These are phyloP conservation scores for Acronicta aceris DNA, from an alignment of 2,888 invertebrate genomes.

Conservation along the genomic window DNA sequence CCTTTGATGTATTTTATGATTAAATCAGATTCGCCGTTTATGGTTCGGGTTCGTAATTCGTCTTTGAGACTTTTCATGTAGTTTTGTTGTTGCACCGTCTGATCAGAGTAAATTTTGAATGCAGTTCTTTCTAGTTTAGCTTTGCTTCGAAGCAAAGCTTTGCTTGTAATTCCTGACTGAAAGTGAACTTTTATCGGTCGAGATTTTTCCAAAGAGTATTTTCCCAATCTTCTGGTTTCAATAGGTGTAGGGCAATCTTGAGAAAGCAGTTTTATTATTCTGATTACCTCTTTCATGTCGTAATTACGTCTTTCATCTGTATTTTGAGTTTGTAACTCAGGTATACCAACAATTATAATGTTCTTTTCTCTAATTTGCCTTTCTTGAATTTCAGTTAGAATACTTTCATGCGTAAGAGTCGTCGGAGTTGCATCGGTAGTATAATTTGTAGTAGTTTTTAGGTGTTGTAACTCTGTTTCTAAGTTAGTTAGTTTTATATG, in stretches of 20 bases:
- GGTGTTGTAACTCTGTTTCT: no score
- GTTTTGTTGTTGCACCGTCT: background rate
- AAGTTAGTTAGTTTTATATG: no score
- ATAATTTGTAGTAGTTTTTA: no score
- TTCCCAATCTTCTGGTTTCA: background rate
- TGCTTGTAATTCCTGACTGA: background rate
- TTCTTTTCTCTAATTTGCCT: background rate
- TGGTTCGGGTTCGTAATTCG: no score
- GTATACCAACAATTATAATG: background rate
- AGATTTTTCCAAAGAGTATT: no score
- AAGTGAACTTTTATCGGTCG: no score
- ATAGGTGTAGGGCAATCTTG: background rate
- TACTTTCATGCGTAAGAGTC: background rate
- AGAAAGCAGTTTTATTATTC: background rate
- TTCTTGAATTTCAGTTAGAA: conserved; percentile 1
- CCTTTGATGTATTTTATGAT: conserved; percentile 4
- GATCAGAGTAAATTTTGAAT: conserved; percentile 2
- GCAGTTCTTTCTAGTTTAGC: no score
- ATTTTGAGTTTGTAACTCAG: background rate
- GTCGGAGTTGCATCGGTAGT: no score
- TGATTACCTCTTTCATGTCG: background rate
- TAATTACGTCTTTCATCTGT: background rate
- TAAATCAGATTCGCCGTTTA: no score
- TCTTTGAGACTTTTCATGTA: background rate
- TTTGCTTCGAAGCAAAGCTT: background rate